Base-by-base conservation (phyloP, 2,797 vertebrate species). In the Lepidocolaptes lacrymiger region DNA sequence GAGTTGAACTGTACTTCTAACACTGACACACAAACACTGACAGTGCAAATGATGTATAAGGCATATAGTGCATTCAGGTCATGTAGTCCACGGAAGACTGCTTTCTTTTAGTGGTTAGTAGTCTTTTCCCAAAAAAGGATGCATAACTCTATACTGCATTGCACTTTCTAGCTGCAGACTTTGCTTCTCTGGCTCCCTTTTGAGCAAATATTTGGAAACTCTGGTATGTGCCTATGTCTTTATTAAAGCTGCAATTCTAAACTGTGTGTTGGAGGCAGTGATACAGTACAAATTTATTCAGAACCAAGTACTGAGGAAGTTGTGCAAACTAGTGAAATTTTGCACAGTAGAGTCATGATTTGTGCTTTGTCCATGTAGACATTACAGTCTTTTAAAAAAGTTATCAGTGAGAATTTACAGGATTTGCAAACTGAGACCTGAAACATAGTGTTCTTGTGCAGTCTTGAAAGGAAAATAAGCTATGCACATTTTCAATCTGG, bases 141-240 rank as follows among this genome's bases (percentile, higher is more conserved):
- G 28, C 37, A 55, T 76, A 67, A 82, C 46, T 74, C 32, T 89
- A 67, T 71, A 92, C 85, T 55, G 16, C 63, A 49, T 87, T 94
- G 30, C 37, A 85, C 68, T 95, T 92, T 59, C 37, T 88, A 77
- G 67, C 84, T 73, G 52, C 80, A 83, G 44, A 80, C 66, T 94
- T 94, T 89, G n/a, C 77, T 95, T 95, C 77, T 85, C 61, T 92
- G 78, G 34, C 85, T 81, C 90, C 78, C 55, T 95, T 95, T 82
- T 67, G 80, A 93, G 88, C 91, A 97, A 97, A 96, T 97, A 96
- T 96, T 98, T 97, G 79, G 85, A 96, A 94, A 93, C 85, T 96
- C 59, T 91, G 96, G 34, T 74, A 82, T 96, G 91, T 76, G 80
- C 22, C 89, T 81, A 18, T 85, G 67, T 93, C 82, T 91, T 88